Base-by-base conservation (phyloP, 2,113 vertebrate species). In the Rafetus swinhoei region DNA sequence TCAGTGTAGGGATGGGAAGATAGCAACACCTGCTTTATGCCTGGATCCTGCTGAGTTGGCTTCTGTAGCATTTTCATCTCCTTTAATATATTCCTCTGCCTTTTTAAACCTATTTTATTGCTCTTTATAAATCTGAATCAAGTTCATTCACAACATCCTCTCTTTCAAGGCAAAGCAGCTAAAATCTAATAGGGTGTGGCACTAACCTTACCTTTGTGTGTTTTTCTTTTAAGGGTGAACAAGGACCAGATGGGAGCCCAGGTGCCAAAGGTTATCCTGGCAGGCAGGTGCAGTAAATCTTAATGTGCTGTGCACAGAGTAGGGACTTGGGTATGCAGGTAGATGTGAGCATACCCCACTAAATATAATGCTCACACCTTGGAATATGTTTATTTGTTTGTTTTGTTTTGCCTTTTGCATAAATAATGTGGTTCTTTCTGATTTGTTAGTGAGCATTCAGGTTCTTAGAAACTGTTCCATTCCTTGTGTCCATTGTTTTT, bases 251-350 rank as follows among this genome's bases (percentile, higher is more conserved):
- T 52, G 99, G 99, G 97, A 99, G 98, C 93, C 98, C 99, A 96
- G 99, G 99, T 98, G 99, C 99, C 99, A 99, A 99, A 99, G 99
- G 99, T 99, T 99, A 99, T 99, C 99, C 99, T 99, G 99, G 99
- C 99, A 99, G 99, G 99, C 99, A 99, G 99, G 99, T 99, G 99
- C 99, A 99, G 99, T 99, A 99, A 99, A 99, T 99, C 98, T 98
- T 99, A 98, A 98, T 96, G 97, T 99, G 98, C 98, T 97, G 98
- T 98, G 97, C 96, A 95, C 97, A 97, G 97, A 96, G 93, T 96
- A 97, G 97, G 94, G 96, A 95, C 95, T 98, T 97, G 97, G 98
- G 97, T 97, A 97, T 96, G 87, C 94, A 97, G 94, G 91, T 92
- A 96, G 96, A 83, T 87, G 72, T 86, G 82, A 18, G 6, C 7